Evolutionary conservation across 1,140 invertebrate genomes (phyloP).

Genomic region (Euura lappo): DNA sequence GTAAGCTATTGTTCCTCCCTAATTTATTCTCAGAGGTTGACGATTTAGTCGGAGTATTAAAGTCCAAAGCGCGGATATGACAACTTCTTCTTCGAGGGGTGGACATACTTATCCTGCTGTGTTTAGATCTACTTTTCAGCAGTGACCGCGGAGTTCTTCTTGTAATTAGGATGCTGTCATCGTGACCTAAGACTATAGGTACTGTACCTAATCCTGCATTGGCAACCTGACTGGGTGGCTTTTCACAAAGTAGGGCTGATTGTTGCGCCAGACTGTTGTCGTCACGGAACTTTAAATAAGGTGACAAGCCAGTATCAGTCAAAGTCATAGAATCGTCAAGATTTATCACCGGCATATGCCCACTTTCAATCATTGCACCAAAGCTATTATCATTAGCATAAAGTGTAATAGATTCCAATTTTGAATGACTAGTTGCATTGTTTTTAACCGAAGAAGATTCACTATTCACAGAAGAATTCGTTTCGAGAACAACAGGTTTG

Average conservation of each 20-base stretch:
- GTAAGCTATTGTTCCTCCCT: slow-evolving; percentile 14
- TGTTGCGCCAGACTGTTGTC: slow-evolving; percentile 26
- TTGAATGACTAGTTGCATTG: background rate
- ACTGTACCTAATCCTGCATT: background rate
- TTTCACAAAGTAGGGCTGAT: background rate
- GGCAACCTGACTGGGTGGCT: background rate
- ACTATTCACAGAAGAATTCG: background rate
- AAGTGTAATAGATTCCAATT: slow-evolving; percentile 45
- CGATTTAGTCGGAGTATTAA: slow-evolving; percentile 50
- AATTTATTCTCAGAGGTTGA: slow-evolving; percentile 20
- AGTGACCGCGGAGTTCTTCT: slow-evolving; percentile 50
- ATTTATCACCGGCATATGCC: slow-evolving; percentile 41
- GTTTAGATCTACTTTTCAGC: slow-evolving; percentile 47
- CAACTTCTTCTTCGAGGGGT: slow-evolving; percentile 51
- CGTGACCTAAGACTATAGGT: slow-evolving; percentile 5
- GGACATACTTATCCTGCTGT: slow-evolving; percentile 54
- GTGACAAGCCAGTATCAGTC: slow-evolving; percentile 45
- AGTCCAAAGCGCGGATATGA: slow-evolving; percentile 55
- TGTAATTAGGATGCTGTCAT: slow-evolving; percentile 30
- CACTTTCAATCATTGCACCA: slow-evolving; percentile 27
- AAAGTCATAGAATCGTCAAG: slow-evolving; percentile 44
- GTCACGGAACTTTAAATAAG: slow-evolving; percentile 46
- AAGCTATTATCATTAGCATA: slow-evolving; percentile 41
- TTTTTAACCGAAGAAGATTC: background rate
- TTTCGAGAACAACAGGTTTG: background rate